Evolutionary conservation across 2,888 invertebrate genomes (phyloP), one percentile per base, ranked within the genome.

Genomic region (Augochlorella aurata): DNA sequence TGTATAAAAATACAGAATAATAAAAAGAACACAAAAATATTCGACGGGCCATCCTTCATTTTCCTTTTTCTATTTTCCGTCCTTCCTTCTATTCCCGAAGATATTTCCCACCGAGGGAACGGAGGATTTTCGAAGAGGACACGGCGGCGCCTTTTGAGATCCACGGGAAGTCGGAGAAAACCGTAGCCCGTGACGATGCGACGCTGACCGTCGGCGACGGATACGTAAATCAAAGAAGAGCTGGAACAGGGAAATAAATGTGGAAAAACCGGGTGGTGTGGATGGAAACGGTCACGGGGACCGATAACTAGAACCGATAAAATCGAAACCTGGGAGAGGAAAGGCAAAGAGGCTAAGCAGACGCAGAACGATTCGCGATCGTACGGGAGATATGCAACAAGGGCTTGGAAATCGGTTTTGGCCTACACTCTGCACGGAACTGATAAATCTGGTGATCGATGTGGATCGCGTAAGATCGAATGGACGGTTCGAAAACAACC

Each of bases 301-400:
- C 47, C 52, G 79, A 78, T 80, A 24, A 47, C 12, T 24, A 14
- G 47, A 16, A 12, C 45, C 14, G 80, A 81, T 81, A 81, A 72
- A 67, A 63, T 44, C 61, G 24, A 52, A 63, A 44, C 47, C 24
- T 45, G 61, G 52, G 12, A 45, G 47, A 74, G 69, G 65, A n/a
- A 66, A 81, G 49, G 21, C 81, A 81, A 74, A 69, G 70, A 81
- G 81, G 81, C 58, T 70, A 81, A 81, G 54, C 45, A 81, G 81
- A 81, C 74, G 69, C 81, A 81, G 81, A 81, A 81, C 81, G 69
- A 70, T 81, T 81, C 74, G 66, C 66, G 81, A 81, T 81, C 65
- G 69, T 49, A 66, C 54, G 10, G 58, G 54, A 81, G 81, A 81
- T 81, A 81, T 74, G 81, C 81, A 66, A 74, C 70, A 70, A 58